Evolutionary conservation across 2,888 invertebrate species (phyloP), one percentile per base, ranked within the genome.

Genomic region (Lithosia quadra): DNA sequence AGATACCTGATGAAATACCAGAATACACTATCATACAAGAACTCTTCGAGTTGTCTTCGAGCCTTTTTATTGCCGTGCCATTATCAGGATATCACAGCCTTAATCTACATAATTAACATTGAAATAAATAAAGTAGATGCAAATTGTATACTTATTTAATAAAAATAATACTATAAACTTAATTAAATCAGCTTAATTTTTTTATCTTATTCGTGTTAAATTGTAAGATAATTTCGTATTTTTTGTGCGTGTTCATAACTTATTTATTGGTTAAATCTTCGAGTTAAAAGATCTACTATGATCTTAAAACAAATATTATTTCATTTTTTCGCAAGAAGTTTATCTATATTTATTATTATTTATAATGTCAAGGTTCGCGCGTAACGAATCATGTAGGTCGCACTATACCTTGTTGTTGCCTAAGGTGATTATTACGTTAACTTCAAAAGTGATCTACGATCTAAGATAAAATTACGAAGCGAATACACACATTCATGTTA

Each of bases 311-410:
- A 59, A 59, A 65, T 55, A 61, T 34, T 34, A 36, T 53, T 53
- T 34, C 39, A 28, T 62, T 67, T 67, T 62, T 55, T 28, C 15
- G 67, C 61, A 61, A 61, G n/a, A 33, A 56, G 34, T 62, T 43
- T n/a, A n/a, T n/a, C n/a, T 62, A 43, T 39, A 22, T 60, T 39
- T 56, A 57, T 33, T 63, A 63, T 61, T 43, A 28, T 18, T 57
- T 66, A 67, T 63, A 66, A 67, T 66, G 70, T 67, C 70, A 70
- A 67, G 70, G 70, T 63, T 56, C 49, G 34, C 28, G 59, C 43
- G 36, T 33, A 43, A 58, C 53, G 33, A 49, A 56, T 49, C 36
- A 58, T 58, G 65, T 65, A 63, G 65, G 62, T 56, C 28, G 55
- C 28, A 36, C 55, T 24, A 24, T 43, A 63, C 33, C 39, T 66